Evolutionary conservation across 2,113 vertebrate genomes (phyloP), one percentile per base, ranked within the genome.

Genomic region (Romanogobio albipinnatus): DNA sequence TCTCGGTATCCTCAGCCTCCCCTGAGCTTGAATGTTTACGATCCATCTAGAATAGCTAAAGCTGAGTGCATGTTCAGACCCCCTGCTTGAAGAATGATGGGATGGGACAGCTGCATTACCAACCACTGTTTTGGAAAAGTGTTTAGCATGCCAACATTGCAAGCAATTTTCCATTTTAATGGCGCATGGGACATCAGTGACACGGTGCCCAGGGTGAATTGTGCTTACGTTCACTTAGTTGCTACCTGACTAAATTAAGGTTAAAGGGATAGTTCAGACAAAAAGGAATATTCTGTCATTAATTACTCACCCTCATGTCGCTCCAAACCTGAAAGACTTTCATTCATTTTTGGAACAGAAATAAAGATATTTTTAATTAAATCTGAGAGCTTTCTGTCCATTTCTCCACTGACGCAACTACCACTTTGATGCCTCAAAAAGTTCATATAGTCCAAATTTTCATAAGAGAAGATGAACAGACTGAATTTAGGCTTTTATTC

Each of bases 81-180:
- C 9, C 26, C 75, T 56, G 59, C 66, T 58, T 71, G 39, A 51
- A 49, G 51, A n/a, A 58, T 81, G 84, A 85, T 66, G 58, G 14
- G 76, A 47, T 29, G 2, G 43, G 64, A 85, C 84, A 85, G 76
- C 76, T 85, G 84, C 5, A 36, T 39, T 53, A 29, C 45, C 74
- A 49, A 81, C 14, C 8, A 24, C 62, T 85, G 84, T 80, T 85
- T 85, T 73, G 84, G 84, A 85, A 85, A 85, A 85, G 76, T 24
- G 68, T 58, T 73, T 73, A 71, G 39, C 76, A 39, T 61, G 84
- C 76, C 76, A 80, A 61, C 76, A 77, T 71, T 78, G 43, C 76
- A 56, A 45, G 56, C 59, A 66, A 77, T 84, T 68, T 84, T 66
- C 58, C 82, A 49, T 84, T 45, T 75, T 58, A 76, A 51, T 51